These are phyloP conservation scores for Syrmaticus mikado DNA, from an alignment of 2,113 vertebrate species.

Conservation along the genomic window DNA sequence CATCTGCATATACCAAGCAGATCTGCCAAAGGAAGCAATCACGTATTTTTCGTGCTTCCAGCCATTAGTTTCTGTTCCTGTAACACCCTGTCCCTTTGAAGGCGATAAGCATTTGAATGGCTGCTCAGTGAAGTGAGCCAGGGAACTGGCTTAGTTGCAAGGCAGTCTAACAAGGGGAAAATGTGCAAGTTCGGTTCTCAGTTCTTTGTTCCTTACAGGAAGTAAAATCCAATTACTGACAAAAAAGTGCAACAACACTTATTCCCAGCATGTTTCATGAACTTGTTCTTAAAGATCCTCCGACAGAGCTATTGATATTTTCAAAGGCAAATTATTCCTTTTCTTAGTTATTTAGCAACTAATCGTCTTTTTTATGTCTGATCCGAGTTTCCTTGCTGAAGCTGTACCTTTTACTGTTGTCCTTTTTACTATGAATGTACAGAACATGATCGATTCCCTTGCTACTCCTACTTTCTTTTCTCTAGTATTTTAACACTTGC, in stretches of 20 bases:
- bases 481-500: background rate
- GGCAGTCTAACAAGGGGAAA: background rate
- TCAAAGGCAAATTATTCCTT: background rate
- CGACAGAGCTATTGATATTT: background rate
- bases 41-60: background rate
- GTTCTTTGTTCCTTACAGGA: background rate
- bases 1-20: background rate
- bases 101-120: background rate
- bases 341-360: background rate
- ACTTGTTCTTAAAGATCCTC: background rate
- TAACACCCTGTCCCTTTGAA: background rate
- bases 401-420: background rate
- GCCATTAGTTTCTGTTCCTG: background rate
- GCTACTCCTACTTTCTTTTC: background rate
- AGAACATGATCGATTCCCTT: background rate
- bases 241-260: background rate
- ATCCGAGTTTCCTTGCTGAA: background rate
- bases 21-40: background rate
- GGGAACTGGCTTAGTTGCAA: background rate
- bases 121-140: background rate
- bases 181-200: accelerated
- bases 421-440: background rate
- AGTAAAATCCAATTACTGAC: background rate
- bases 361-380: background rate
- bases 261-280: background rate